Evolutionary conservation across 1,140 invertebrate species (phyloP).

Genomic region (Daktulosphaira vitifoliae): DNA sequence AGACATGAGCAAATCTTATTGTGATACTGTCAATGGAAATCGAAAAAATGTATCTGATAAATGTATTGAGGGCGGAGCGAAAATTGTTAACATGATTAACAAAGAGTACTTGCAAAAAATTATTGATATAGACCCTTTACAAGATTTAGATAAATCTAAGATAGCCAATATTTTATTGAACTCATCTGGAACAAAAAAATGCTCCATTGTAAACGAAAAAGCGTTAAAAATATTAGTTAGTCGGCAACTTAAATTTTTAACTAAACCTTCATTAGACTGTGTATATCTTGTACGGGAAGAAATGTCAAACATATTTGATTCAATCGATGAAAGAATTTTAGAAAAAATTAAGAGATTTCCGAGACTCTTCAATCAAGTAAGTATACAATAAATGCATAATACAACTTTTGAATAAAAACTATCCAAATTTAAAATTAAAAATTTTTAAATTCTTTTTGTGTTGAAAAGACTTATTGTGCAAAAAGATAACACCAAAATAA

Average conservation of each 20-base stretch:
- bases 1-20: slow-evolving; percentile 52
- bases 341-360: slow-evolving; percentile 17
- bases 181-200: slow-evolving; percentile 59
- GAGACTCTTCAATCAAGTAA: neutral
- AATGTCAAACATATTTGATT: slow-evolving; percentile 43
- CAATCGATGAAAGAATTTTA: neutral
- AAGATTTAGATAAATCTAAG: slow-evolving; percentile 53
- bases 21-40: slow-evolving; percentile 59
- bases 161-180: slow-evolving; percentile 64
- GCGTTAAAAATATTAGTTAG: slow-evolving; percentile 67
- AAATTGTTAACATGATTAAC: slow-evolving; percentile 67
- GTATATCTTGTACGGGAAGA: slow-evolving; percentile 67
- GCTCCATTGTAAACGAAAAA: slow-evolving; percentile 62
- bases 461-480: no score
- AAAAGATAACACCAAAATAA: no score
- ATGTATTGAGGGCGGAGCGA: slow-evolving; percentile 62
- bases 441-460: no score
- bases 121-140: slow-evolving; percentile 55
- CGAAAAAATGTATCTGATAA: slow-evolving; percentile 61
- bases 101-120: slow-evolving; percentile 58
- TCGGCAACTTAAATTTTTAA: slow-evolving; percentile 57
- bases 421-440: no score
- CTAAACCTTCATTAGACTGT: slow-evolving; percentile 59
- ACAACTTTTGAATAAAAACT: no score
- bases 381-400: no score